Evolutionary conservation across 1,140 invertebrate species (phyloP), one percentile per base, ranked within the genome.

Genomic region (Hyposmocoma kahamanoa): DNA sequence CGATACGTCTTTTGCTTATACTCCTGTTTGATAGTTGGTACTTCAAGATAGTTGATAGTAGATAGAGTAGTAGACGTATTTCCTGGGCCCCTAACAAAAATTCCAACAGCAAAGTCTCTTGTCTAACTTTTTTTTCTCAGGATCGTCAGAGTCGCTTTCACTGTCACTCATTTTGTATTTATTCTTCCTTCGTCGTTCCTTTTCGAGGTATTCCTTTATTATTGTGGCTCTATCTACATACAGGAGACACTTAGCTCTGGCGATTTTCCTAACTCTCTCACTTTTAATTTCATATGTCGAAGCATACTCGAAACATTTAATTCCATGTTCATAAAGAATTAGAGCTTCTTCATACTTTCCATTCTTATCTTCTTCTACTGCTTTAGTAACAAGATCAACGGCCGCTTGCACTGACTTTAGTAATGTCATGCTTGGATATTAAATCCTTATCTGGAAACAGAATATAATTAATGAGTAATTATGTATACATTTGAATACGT

Each of bases 211-310:
- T 68, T 95, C 93, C 77, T 99, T 99, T 0, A 99, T 88, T 80
- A 98, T 98, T 87, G 99, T 98, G 20, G 98, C 98, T 75, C 98
- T 89, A 66, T 98, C 96, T 45, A 99, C 87, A 79, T 99, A 99
- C 69, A 97, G 94, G 43, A 92, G 85, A 87, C 97, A 98, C 80
- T 98, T 99, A 41, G 92, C 89, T 63, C 98, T 87, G 64, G 99
- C 98, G 63, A 93, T 97, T 66, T 95, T 94, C 79, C 98, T 99
- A 6, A 97, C 95, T 75, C 93, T 93, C 42, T 99, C 98, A 59
- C 95, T 96, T 74, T 98, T 96, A 15, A 96, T 95, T 88, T 99
- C 98, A 91, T 99, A 99, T 91, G 99, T 99, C 21, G 99, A 96
- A 48, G 97, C 95, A 89, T 99, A 98, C 13, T 99, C 88, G 87